Conservation (phyloP, 2,113 vertebrate species). For the Corythaeola cristata region DNA sequence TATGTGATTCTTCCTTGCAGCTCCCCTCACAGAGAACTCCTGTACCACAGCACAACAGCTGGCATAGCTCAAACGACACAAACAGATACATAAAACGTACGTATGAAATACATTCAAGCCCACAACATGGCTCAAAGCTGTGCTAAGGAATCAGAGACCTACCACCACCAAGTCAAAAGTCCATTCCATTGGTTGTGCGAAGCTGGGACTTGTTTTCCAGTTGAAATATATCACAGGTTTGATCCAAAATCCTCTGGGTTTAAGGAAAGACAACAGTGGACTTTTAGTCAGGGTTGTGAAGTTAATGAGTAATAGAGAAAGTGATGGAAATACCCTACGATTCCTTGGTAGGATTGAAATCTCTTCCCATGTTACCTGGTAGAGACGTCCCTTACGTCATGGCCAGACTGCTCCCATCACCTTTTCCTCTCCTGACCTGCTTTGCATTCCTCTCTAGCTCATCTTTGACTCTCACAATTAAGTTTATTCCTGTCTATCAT, state of each 20-base stretch:
- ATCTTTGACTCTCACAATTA: not conserved
- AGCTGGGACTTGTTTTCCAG: not conserved
- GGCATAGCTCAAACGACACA: too few species aligned
- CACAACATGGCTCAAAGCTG: not conserved
- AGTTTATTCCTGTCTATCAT: not conserved
- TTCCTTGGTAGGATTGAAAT: accelerated
- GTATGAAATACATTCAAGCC: not conserved
- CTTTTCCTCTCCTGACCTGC: not conserved
- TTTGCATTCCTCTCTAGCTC: not conserved
- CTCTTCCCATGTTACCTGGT: not conserved
- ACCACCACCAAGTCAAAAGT: too few species aligned
- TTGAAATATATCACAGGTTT: not conserved
- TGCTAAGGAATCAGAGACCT: not conserved
- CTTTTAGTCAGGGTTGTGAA: not conserved
- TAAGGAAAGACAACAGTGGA: not conserved
- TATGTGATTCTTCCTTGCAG: not conserved
- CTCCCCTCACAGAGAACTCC: not conserved
- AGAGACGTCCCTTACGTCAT: not conserved
- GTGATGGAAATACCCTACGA: accelerated
- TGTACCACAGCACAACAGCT: not conserved
- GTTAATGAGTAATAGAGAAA: accelerated
- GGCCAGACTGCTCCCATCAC: not conserved
- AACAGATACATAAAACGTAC: not conserved
- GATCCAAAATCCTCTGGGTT: not conserved
- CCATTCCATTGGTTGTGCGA: not conserved